These are phyloP conservation scores for Maconellicoccus hirsutus DNA, from an alignment of 1,140 invertebrate species.

Conservation along the genomic window DNA sequence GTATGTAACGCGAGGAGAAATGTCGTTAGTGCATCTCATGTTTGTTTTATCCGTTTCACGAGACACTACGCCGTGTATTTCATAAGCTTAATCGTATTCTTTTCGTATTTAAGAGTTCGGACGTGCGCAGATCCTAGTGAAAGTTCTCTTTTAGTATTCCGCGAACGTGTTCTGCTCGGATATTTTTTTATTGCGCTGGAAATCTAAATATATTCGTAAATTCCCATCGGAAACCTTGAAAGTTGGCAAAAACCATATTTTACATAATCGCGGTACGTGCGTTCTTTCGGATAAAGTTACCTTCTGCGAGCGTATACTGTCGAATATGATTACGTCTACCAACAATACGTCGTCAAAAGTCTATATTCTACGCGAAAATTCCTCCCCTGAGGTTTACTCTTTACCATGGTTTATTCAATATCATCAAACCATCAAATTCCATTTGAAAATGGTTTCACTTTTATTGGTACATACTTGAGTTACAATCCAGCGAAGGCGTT, in stretches of 20 bases:
- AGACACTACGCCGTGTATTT: too few species aligned
- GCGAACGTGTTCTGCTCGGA: too few species aligned
- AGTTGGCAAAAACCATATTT: neutral
- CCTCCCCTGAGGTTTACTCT: neutral
- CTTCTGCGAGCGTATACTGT: neutral
- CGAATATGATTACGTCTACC: neutral
- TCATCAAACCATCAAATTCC: too few species aligned
- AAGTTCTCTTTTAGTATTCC: too few species aligned
- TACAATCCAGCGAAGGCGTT: neutral
- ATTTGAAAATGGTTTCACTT: too few species aligned
- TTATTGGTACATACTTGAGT: too few species aligned
- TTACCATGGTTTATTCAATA: neutral
- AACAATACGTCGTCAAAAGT: neutral
- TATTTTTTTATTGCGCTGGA: too few species aligned
- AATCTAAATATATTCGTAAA: neutral
- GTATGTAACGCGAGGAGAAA: neutral
- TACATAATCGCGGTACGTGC: neutral
- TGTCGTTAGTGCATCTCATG: slow-evolving; percentile 2
- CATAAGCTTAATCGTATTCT: too few species aligned
- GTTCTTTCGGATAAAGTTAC: too few species aligned
- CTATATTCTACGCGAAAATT: neutral
- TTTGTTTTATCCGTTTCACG: neutral
- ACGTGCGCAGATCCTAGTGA: too few species aligned
- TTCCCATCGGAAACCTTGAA: slow-evolving; percentile 7
- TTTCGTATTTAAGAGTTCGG: too few species aligned